phyloP scores from a whole-genome alignment of 2,888 invertebrate species.

The Ennomos fuscantarius region DNA sequence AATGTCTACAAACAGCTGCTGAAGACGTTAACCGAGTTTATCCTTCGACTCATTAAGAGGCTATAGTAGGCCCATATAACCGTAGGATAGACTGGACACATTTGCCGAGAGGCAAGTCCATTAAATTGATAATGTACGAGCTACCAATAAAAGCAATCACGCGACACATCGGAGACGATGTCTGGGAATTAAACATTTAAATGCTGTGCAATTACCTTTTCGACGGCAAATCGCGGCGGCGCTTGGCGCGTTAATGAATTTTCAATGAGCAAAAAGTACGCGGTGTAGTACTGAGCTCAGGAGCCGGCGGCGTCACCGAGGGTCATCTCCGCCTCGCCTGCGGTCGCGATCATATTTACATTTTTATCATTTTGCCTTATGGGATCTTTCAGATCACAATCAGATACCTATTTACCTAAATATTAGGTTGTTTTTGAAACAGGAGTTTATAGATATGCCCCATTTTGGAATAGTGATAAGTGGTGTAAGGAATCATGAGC shows the following conservation, averaged over 20 bases:
- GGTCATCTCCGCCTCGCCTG: conserved; percentile 14
- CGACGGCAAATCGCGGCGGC: conserved; percentile 67
- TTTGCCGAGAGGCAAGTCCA: conserved; percentile 59
- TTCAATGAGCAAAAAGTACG: conserved; percentile 64
- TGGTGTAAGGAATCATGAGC: too few species aligned
- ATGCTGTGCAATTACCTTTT: conserved; percentile 69
- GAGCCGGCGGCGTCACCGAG: conserved; percentile 13
- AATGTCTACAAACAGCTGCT: conserved; percentile 53
- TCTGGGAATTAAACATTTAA: conserved; percentile 69
- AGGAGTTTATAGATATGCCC: too few species aligned
- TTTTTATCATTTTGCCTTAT: conserved; percentile 7
- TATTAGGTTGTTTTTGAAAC: too few species aligned
- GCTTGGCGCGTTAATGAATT: conserved; percentile 64
- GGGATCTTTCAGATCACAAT: neutral
- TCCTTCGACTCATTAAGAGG: conserved; percentile 52
- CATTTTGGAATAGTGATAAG: too few species aligned
- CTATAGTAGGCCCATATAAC: conserved; percentile 47
- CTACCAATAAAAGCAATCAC: conserved; percentile 62
- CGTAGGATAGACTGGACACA: conserved; percentile 43
- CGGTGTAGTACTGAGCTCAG: conserved; percentile 15
- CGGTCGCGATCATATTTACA: conserved; percentile 10
- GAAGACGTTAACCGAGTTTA: conserved; percentile 53
- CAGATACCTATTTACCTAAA: too few species aligned
- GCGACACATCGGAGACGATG: conserved; percentile 58
- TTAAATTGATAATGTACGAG: conserved; percentile 57